phyloP scores from a whole-genome alignment of 2,888 invertebrate genomes.

The Microctonus brassicae region DNA sequence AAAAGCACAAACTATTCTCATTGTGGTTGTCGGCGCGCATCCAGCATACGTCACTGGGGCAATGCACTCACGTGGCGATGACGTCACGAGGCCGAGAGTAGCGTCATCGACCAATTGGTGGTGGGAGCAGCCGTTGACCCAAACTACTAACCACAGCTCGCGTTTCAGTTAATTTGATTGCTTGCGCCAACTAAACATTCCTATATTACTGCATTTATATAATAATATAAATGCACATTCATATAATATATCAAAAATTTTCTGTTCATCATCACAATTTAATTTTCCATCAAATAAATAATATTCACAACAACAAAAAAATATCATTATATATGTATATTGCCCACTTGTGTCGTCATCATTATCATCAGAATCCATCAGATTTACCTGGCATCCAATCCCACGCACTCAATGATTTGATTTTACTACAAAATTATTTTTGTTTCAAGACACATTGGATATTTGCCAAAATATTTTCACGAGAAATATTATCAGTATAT shows the following conservation, averaged over 20 bases:
- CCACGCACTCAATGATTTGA: slow-evolving; percentile 28
- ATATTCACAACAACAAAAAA: no score
- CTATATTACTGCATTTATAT: no score
- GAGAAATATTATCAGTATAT: background rate
- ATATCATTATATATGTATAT: no score
- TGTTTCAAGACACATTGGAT: slow-evolving; percentile 15
- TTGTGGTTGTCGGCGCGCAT: background rate
- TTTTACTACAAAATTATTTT: slow-evolving; percentile 20
- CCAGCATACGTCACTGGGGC: slow-evolving; percentile 62
- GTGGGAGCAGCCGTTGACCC: slow-evolving; percentile 63
- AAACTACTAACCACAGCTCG: slow-evolving; percentile 42
- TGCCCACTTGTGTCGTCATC: background rate
- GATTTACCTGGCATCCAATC: slow-evolving; percentile 24
- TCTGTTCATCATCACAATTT: background rate
- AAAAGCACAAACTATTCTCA: no score
- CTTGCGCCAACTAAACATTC: slow-evolving; percentile 31
- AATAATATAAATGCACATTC: no score
- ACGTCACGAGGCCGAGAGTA: slow-evolving; percentile 59
- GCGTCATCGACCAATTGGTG: slow-evolving; percentile 68
- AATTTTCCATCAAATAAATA: no score
- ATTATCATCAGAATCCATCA: background rate
- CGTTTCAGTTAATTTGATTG: slow-evolving; percentile 49
- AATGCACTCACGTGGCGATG: slow-evolving; percentile 60
- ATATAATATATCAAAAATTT: no score
- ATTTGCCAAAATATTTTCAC: slow-evolving; percentile 14